Percentiles rank a stretch among this genome's conserved stretches.
These are phyloP conservation scores for Drosophila biarmipes DNA, from an alignment of 1,140 invertebrate species.

Conservation along the genomic window DNA sequence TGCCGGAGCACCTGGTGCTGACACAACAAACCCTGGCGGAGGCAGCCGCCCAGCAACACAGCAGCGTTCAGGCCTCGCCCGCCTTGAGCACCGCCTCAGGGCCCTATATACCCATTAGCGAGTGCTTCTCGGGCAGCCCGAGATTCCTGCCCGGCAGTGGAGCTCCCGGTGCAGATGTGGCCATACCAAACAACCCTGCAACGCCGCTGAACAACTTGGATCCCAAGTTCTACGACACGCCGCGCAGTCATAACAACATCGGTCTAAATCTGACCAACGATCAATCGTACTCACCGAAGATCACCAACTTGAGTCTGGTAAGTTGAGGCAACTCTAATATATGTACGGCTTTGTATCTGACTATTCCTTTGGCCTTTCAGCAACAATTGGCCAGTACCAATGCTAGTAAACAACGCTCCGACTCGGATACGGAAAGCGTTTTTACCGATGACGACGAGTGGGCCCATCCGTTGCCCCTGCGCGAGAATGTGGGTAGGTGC, in stretches of 20 bases:
- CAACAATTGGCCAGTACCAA: conserved; percentile 68
- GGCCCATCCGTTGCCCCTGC: conserved; percentile 79
- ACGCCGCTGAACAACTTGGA: conserved; percentile 83
- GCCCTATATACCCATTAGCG: conserved; percentile 93
- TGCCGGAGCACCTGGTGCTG: conserved; percentile 80
- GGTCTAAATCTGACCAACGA: conserved; percentile 83
- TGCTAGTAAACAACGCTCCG: conserved; percentile 81
- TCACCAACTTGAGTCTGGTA: conserved; percentile 77
- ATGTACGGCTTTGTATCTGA: not conserved
- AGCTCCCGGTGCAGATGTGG: conserved; percentile 3
- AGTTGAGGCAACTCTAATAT: not conserved
- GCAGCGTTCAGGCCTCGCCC: conserved; percentile 86
- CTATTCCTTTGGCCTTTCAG: conserved; percentile 8
- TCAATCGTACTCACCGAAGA: conserved; percentile 83
- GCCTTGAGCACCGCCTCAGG: conserved; percentile 87
- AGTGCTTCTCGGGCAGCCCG: conserved; percentile 94
- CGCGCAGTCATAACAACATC: conserved; percentile 84
- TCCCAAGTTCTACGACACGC: conserved; percentile 86
- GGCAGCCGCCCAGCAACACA: conserved; percentile 67
- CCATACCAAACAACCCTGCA: conserved; percentile 60
- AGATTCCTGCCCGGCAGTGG: conserved; percentile 56
- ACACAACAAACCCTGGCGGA: conserved; percentile 61
- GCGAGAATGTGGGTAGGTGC: conserved; percentile 78
- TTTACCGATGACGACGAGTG: conserved; percentile 87
- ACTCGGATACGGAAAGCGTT: conserved; percentile 87